Conservation (phyloP, 2,797 vertebrate species). For the Xenopus petersii region DNA sequence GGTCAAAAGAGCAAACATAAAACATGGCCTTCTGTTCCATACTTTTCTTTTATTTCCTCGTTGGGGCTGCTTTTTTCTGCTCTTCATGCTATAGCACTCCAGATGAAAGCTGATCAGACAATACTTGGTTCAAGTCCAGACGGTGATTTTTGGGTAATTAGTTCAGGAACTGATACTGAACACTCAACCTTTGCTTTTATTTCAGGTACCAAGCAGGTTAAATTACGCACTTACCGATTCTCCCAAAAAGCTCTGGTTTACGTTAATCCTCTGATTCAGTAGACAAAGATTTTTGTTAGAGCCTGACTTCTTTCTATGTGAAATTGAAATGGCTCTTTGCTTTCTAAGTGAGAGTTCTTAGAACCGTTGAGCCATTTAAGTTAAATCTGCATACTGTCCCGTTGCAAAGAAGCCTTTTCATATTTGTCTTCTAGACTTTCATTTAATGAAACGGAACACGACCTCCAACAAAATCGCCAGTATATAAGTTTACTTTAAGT, state of each 20-base stretch:
- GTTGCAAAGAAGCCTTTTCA: conserved; percentile 1
- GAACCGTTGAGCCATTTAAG: conserved; percentile 20
- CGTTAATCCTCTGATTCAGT: conserved; percentile 45
- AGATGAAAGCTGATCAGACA: conserved; percentile 78
- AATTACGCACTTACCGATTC: conserved; percentile 39
- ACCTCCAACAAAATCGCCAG: conserved; percentile 4
- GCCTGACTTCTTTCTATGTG: conserved; percentile 36
- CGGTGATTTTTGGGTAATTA: conserved; percentile 79
- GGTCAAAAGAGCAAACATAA: conserved; percentile 28
- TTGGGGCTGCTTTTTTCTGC: conserved; percentile 70
- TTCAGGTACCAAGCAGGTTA: conserved; percentile 50
- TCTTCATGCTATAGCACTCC: conserved; percentile 77
- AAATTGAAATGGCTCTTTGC: conserved; percentile 21
- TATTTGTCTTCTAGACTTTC: conserved; percentile 16
- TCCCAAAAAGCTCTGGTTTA: conserved; percentile 40
- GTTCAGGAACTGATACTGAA: conserved; percentile 63
- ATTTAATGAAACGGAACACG: conserved; percentile 12
- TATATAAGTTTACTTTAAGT: conserved; percentile 18
- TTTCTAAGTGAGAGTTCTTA: conserved; percentile 14
- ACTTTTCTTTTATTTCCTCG: conserved; percentile 59
- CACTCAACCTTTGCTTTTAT: conserved; percentile 56
- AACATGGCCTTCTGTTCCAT: conserved; percentile 48
- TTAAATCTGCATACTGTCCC: conserved; percentile 18
- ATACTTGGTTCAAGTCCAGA: conserved; percentile 76
- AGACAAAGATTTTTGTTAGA: conserved; percentile 44